Percentiles rank a stretch among this genome's conserved stretches.
These are phyloP conservation scores for Paralvinella palmiformis DNA, from an alignment of 1,140 invertebrate species.

Conservation along the genomic window DNA sequence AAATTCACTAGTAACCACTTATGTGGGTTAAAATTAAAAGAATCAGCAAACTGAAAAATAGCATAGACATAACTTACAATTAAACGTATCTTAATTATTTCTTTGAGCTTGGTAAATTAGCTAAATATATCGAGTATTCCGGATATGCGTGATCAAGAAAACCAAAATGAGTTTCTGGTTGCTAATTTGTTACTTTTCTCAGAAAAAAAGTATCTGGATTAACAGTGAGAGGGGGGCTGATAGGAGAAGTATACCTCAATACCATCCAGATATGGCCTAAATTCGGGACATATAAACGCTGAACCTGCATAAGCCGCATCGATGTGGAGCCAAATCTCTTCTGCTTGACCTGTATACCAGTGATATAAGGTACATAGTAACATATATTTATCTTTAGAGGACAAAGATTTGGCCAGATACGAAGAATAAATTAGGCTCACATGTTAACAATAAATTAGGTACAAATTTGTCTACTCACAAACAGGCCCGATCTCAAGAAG, in stretches of 20 bases:
- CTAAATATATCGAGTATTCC: not conserved
- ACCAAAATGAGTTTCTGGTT: too few species aligned
- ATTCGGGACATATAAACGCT: conserved; percentile 91
- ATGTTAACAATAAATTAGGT: too few species aligned
- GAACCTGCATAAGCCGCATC: conserved; percentile 88
- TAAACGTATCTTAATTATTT: too few species aligned
- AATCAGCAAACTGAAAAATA: conserved; percentile 5
- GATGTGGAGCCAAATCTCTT: conserved; percentile 72
- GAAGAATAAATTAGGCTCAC: too few species aligned
- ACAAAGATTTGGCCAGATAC: too few species aligned
- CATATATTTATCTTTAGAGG: too few species aligned
- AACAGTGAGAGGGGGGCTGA: not conserved
- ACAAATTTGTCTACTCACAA: conserved; percentile 47
- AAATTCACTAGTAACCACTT: conserved; percentile 9
- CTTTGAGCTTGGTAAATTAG: not conserved
- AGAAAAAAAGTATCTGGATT: too few species aligned
- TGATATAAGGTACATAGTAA: too few species aligned
- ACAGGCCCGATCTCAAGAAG: conserved; percentile 81
- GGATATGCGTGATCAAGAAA: too few species aligned
- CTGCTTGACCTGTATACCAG: conserved; percentile 3
- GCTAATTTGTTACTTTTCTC: too few species aligned
- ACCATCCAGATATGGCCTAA: conserved; percentile 77
- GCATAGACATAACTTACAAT: not conserved
- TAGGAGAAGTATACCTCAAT: conserved; percentile 57
- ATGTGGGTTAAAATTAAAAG: conserved; percentile 10